phyloP scores from a whole-genome alignment of 2,888 invertebrate species.

The Drepana falcataria region DNA sequence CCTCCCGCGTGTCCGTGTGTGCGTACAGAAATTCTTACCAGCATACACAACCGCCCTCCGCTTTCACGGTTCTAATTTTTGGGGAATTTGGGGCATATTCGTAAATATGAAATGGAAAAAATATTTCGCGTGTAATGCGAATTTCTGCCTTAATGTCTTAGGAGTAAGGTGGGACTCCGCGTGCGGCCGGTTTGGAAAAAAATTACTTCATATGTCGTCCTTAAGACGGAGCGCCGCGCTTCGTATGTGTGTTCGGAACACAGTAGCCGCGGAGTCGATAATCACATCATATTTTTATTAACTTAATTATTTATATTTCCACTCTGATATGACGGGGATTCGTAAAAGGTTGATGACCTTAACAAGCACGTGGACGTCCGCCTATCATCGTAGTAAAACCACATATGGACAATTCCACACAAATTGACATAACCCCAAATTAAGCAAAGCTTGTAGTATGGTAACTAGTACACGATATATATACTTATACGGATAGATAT shows the following conservation, averaged over 20 bases:
- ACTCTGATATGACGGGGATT: too few species aligned
- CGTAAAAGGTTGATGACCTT: too few species aligned
- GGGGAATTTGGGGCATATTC: conserved; percentile 80
- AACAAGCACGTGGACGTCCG: too few species aligned
- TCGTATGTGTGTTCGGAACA: conserved; percentile 73
- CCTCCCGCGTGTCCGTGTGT: conserved; percentile 36
- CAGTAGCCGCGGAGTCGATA: conserved; percentile 35
- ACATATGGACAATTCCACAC: too few species aligned
- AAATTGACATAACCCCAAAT: too few species aligned
- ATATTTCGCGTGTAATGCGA: conserved; percentile 61
- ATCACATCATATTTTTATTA: conserved; percentile 15
- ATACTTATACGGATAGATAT: too few species aligned
- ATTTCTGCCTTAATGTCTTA: conserved; percentile 34
- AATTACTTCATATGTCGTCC: conserved; percentile 80
- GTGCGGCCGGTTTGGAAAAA: conserved; percentile 61
- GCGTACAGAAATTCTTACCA: conserved; percentile 52
- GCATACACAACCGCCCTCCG: conserved; percentile 47
- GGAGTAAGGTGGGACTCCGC: conserved; percentile 37
- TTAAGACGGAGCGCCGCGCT: conserved; percentile 77
- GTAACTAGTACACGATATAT: too few species aligned
- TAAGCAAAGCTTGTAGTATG: too few species aligned
- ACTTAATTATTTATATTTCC: background rate
- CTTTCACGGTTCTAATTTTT: conserved; percentile 80
- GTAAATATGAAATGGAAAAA: conserved; percentile 80
- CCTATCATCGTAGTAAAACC: too few species aligned